Evolutionary conservation across 2,888 invertebrate genomes (phyloP).

Genomic region (Capitulum mitella): DNA sequence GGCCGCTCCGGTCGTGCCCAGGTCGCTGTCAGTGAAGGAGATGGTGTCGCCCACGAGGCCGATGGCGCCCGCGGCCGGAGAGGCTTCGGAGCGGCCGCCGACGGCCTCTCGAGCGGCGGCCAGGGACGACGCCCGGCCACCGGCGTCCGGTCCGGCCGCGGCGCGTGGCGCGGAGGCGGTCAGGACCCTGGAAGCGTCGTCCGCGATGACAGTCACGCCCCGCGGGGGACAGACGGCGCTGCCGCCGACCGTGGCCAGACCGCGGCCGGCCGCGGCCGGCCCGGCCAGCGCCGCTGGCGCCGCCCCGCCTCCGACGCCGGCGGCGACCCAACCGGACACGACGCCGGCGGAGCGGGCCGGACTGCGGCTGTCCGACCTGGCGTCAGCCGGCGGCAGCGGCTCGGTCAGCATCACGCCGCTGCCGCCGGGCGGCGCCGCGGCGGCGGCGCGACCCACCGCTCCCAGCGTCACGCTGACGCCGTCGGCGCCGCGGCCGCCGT

Average conservation of each 20-base stretch:
- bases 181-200: neutral
- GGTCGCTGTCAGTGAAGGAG: neutral
- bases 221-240: neutral
- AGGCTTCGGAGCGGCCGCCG: too few relatives aligned
- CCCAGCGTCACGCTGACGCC: neutral
- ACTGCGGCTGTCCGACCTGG: neutral
- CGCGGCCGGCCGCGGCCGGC: neutral
- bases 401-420: constrained; percentile 13
- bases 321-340: neutral
- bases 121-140: too few relatives aligned
- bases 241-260: too few relatives aligned
- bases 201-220: neutral
- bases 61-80: neutral
- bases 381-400: neutral
- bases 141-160: too few relatives aligned
- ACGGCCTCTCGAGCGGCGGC: too few relatives aligned
- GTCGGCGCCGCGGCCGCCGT: neutral
- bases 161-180: neutral
- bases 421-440: neutral
- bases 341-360: neutral
- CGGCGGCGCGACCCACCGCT: neutral
- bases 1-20: neutral
- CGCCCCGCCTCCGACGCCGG: neutral
- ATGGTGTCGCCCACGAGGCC: neutral
- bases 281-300: neutral